Conservation (phyloP, 1,140 invertebrate genomes). For the Zophobas morio region DNA sequence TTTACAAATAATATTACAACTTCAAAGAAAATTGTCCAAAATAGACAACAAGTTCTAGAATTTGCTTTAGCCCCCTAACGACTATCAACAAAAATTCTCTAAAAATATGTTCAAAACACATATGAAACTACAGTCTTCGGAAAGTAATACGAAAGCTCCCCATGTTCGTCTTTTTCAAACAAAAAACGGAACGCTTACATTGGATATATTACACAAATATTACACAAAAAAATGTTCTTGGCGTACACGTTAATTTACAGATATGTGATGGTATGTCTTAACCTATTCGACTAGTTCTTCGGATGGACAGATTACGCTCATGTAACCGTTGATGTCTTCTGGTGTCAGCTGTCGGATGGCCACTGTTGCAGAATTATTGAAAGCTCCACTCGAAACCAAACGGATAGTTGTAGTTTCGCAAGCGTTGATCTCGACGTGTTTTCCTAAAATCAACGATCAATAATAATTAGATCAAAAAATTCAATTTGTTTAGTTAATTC, state of each 20-base stretch:
- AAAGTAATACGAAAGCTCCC: conserved; percentile 2
- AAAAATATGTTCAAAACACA: not conserved
- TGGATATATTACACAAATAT: conserved; percentile 24
- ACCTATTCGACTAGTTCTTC: conserved; percentile 59
- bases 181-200: conserved; percentile 15
- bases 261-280: conserved; percentile 26
- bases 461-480: conserved; percentile 4
- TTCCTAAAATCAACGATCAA: conserved; percentile 67
- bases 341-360: conserved; percentile 76
- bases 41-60: not conserved
- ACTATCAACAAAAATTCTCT: not conserved
- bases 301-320: conserved; percentile 62
- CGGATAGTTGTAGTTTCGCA: conserved; percentile 86
- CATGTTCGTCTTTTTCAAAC: not conserved
- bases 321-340: conserved; percentile 76
- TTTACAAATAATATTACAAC: conserved; percentile 10
- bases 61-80: not conserved
- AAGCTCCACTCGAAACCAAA: conserved; percentile 85
- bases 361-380: conserved; percentile 84
- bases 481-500: not conserved
- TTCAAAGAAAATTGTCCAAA: conserved; percentile 2
- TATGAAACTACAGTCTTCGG: conserved; percentile 2
- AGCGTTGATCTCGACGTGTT: conserved; percentile 73
- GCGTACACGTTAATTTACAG: conserved; percentile 23
- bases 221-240: conserved; percentile 19